phyloP scores from a whole-genome alignment of 2,888 invertebrate species.

The Archips crataeganus region DNA sequence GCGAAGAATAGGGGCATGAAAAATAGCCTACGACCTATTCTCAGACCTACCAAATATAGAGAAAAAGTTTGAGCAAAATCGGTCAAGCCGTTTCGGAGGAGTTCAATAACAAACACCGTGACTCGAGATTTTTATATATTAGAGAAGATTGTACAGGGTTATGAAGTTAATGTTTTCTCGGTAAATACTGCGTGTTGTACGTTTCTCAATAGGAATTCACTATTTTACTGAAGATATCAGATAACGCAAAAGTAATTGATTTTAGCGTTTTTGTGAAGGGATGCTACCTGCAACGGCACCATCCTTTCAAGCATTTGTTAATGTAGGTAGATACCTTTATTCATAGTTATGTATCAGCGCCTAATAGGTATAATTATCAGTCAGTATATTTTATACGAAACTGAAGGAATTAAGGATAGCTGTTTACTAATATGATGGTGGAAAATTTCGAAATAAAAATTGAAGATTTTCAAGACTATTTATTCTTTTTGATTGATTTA shows the following conservation, averaged over 20 bases:
- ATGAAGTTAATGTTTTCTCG: background rate
- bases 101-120: too few relatives aligned
- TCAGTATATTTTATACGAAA: background rate
- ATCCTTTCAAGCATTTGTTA: conserved; percentile 3
- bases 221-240: conserved; percentile 31
- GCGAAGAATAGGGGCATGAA: too few relatives aligned
- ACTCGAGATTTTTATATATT: too few relatives aligned
- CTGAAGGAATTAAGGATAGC: too few relatives aligned
- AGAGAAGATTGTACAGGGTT: background rate
- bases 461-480: too few relatives aligned
- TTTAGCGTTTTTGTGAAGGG: conserved; percentile 21
- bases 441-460: too few relatives aligned
- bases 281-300: background rate
- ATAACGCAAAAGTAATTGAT: conserved; percentile 36
- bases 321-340: background rate
- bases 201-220: conserved; percentile 26
- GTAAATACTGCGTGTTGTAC: conserved; percentile 10
- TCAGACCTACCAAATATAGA: too few relatives aligned
- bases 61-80: too few relatives aligned
- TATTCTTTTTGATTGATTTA: too few relatives aligned
- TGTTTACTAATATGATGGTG: too few relatives aligned
- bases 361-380: background rate
- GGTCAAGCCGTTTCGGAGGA: too few relatives aligned
- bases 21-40: too few relatives aligned
- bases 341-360: background rate